A percentile compares a stretch with the other conserved stretches of the same genome.
Evolutionary conservation across 1,140 invertebrate genomes (phyloP).

Genomic region (Trichonephila clavipes): DNA sequence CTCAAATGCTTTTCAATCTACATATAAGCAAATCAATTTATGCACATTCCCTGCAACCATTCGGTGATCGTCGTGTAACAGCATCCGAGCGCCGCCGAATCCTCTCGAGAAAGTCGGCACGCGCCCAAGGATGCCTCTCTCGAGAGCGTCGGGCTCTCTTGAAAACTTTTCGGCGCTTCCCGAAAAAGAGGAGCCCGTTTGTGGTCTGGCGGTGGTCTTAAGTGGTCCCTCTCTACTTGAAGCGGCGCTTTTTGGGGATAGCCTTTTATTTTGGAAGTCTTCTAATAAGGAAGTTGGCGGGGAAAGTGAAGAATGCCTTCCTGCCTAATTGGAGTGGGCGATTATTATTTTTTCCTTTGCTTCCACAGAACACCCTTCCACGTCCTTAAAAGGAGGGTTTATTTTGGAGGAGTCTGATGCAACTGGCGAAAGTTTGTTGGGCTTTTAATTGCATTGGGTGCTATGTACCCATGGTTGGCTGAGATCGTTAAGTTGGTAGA

Average conservation of each 20-base stretch:
- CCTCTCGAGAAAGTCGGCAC: slow-evolving; percentile 9
- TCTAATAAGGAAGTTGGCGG: slow-evolving; percentile 16
- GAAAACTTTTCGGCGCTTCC: background rate
- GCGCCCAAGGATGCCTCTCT: background rate
- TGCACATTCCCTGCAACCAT: background rate
- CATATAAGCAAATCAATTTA: background rate
- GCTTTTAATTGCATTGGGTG: no score
- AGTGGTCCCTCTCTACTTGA: slow-evolving; percentile 13
- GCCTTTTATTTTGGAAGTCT: slow-evolving; percentile 6
- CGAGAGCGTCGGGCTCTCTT: background rate
- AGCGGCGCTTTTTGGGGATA: background rate
- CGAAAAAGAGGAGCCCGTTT: slow-evolving; percentile 21
- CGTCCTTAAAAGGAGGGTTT: background rate
- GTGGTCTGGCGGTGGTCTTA: slow-evolving; percentile 23
- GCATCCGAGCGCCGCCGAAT: slow-evolving; percentile 1
- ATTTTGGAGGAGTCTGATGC: background rate
- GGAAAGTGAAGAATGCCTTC: slow-evolving; percentile 11
- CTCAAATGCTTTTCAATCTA: background rate
- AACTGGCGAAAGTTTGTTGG: no score
- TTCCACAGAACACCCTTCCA: background rate
- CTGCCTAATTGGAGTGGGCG: slow-evolving; percentile 15
- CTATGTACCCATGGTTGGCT: no score
- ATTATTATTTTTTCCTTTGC: background rate
- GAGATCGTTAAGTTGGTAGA: no score
- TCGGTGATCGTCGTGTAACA: background rate